These are phyloP conservation scores for Ariopsis seemanni DNA, from an alignment of 2,113 vertebrate species.

Conservation along the genomic window DNA sequence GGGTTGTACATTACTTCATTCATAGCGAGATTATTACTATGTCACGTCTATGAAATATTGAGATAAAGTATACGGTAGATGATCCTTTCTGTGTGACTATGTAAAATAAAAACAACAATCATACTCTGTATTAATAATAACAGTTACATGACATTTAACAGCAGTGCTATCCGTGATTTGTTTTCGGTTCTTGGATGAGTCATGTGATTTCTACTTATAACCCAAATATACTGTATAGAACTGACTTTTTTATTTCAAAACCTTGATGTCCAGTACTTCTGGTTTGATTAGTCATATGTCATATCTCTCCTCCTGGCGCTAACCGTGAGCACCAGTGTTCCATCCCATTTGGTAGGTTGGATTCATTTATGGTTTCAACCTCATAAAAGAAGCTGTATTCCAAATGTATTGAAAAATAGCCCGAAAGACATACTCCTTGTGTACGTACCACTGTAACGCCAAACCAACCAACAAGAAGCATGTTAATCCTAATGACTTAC, in stretches of 20 bases:
- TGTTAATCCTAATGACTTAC: constrained; percentile 7
- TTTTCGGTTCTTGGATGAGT: neutral
- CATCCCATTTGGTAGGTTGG: neutral
- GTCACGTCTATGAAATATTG: too few species aligned
- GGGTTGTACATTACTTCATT: too few species aligned
- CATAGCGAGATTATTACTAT: too few species aligned
- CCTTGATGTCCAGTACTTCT: neutral
- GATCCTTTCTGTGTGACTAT: too few species aligned
- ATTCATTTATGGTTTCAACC: neutral
- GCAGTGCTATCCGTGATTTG: neutral
- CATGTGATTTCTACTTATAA: neutral
- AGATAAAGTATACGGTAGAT: too few species aligned
- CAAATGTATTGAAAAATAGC: neutral
- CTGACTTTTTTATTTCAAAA: neutral
- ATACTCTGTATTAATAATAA: too few species aligned
- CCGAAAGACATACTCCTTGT: neutral
- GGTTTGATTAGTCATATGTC: neutral
- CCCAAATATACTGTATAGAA: too few species aligned
- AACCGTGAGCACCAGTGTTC: neutral
- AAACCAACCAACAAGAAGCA: neutral
- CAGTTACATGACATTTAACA: neutral
- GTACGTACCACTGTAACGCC: neutral
- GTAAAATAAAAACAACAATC: too few species aligned
- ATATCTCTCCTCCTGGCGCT: neutral
- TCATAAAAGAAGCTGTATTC: neutral